These are phyloP conservation scores for Siniperca chuatsi DNA, from an alignment of 2,113 vertebrate species.

Conservation along the genomic window DNA sequence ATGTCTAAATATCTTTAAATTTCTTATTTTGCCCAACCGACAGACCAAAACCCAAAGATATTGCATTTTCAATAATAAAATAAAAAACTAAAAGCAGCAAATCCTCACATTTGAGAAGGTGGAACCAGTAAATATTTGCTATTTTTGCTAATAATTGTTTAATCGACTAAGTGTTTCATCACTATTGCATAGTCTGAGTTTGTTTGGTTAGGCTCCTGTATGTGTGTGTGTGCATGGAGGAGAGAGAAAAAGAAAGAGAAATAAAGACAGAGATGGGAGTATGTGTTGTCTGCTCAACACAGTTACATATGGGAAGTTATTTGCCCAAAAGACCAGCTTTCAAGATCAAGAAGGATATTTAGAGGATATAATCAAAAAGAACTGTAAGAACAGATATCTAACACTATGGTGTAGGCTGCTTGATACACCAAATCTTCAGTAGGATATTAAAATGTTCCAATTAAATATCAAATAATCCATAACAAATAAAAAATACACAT, in stretches of 20 bases:
- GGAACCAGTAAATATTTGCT: neutral
- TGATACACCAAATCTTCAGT: constrained; percentile 13
- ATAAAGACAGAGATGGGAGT: neutral
- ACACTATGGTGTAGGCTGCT: neutral
- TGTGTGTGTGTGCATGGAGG: neutral
- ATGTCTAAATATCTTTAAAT: neutral
- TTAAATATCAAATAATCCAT: constrained; percentile 28
- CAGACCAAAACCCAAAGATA: neutral
- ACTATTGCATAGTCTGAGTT: neutral
- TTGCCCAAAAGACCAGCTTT: constrained; percentile 21
- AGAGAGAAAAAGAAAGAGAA: neutral
- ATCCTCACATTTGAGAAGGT: neutral
- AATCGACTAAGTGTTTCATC: neutral
- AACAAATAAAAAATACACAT: constrained; percentile 19
- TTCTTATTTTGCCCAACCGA: neutral
- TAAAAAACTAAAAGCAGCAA: neutral
- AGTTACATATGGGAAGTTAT: constrained; percentile 1
- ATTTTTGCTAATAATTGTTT: neutral
- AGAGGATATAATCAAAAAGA: constrained; percentile 18
- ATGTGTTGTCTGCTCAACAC: neutral
- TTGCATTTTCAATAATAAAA: neutral
- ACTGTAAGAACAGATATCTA: constrained; percentile 2
- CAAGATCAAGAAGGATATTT: constrained; percentile 21
- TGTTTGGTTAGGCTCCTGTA: constrained; percentile 6
- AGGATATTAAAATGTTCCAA: constrained; percentile 10